Evolutionary conservation across 2,888 invertebrate species (phyloP).

Genomic region (Metopia argyrocephala): DNA sequence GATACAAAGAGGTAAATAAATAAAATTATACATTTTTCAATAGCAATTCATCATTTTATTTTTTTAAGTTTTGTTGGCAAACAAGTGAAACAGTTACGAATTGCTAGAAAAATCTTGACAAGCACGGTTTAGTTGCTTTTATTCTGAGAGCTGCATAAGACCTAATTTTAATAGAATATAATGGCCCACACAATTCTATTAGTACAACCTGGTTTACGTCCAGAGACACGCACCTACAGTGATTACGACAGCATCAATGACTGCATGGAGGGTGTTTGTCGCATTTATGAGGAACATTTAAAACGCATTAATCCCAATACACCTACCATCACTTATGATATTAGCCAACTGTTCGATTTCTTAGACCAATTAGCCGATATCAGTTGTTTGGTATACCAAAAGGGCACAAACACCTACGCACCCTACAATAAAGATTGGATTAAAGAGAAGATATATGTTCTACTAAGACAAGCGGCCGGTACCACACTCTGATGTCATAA

Average conservation of each 20-base stretch:
- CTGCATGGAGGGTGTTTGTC: constrained; percentile 99
- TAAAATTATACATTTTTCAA: neutral
- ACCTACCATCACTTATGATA: constrained; percentile 98
- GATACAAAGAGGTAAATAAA: constrained; percentile 24
- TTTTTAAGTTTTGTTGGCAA: neutral
- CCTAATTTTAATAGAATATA: constrained; percentile 2
- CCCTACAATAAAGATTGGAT: constrained; percentile 99
- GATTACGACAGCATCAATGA: constrained; percentile 99
- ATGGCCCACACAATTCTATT: constrained; percentile 97
- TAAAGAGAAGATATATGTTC: constrained; percentile 98
- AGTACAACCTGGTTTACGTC: constrained; percentile 94
- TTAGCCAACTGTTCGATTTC: constrained; percentile 98
- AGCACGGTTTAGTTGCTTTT: neutral
- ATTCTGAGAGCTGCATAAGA: neutral
- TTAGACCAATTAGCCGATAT: constrained; percentile 97
- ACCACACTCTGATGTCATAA: constrained; percentile 62
- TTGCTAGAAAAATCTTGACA: neutral
- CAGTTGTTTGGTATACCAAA: constrained; percentile 97
- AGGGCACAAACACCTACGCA: constrained; percentile 95
- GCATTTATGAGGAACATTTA: constrained; percentile 98
- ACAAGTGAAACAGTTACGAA: neutral
- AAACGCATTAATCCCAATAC: constrained; percentile 97
- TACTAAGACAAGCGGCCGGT: constrained; percentile 94
- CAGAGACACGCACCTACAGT: constrained; percentile 97
- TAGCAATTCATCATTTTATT: too few relatives aligned